Conservation (phyloP, 2,888 invertebrate species). For the Parasteatoda lunata region DNA sequence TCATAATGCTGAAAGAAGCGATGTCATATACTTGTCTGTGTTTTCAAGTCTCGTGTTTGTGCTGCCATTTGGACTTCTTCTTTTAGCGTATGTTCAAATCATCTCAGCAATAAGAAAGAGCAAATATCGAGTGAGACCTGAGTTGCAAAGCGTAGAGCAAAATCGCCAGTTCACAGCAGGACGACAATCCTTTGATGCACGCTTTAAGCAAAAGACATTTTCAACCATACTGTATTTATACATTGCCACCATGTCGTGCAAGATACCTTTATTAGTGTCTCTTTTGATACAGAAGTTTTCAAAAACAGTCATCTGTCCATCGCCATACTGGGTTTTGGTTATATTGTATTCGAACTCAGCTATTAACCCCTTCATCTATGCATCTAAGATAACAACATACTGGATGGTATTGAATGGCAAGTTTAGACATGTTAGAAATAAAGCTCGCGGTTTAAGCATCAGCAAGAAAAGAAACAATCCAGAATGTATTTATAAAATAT, state of each 20-base stretch:
- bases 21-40: conserved; percentile 64
- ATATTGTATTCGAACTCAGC: conserved; percentile 72
- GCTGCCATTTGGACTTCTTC: conserved; percentile 71
- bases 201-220: conserved; percentile 72
- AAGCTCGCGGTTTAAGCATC: not conserved
- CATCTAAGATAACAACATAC: conserved; percentile 72
- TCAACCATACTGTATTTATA: conserved; percentile 72
- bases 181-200: conserved; percentile 70
- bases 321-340: conserved; percentile 69
- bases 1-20: not conserved
- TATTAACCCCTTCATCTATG: conserved; percentile 72
- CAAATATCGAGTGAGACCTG: conserved; percentile 69
- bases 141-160: conserved; percentile 39
- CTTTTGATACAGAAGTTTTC: conserved; percentile 68
- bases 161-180: too few species aligned
- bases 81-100: conserved; percentile 71
- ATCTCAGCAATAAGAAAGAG: conserved; percentile 71
- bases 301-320: conserved; percentile 20
- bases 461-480: conserved; percentile 2
- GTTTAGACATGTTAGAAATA: conserved; percentile 1
- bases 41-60: conserved; percentile 70
- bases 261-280: conserved; percentile 71
- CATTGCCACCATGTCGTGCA: conserved; percentile 71
- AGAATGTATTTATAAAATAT: conserved; percentile 21
- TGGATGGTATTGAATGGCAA: conserved; percentile 36